Evolutionary conservation across 2,113 vertebrate genomes (phyloP), one percentile per base, ranked within the genome.

Genomic region (Dunckerocampus dactyliophorus): DNA sequence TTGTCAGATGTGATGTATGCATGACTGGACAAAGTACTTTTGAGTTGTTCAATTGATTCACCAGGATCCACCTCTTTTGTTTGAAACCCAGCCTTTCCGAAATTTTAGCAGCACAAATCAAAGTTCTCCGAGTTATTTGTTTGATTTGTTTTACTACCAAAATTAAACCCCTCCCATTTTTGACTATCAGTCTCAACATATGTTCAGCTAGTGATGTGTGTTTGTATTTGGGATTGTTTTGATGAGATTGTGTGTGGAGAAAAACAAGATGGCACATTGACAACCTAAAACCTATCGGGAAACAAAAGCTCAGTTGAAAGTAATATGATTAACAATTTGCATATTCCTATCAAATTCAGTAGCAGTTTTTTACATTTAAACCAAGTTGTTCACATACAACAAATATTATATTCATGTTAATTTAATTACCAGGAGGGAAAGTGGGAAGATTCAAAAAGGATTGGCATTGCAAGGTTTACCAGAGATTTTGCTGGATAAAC

Each of bases 71-170:
- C 9, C 3, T 50, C 7, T 54, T 53, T 20, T 64, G 37, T 43
- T 56, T 47, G 10, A 62, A 54, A 52, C 22, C 61, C 0, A 39
- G 52, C 21, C 22, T 62, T 62, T 51, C 20, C 4, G 39, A 9
- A 57, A 64, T 71, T 63, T 67, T 24, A 49, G 42, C 53, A 65
- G 7, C 22, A 55, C 20, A 46, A 71, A 61, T 15, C 11, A 49
- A 47, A 63, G 11, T 56, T 39, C 39, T 42, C 28, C 17, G 31
- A 56, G 28, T n/a, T 42, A 15, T 19, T 55, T 9, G 54, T 56
- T 56, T 56, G 54, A 43, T 42, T 56, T 56, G 54, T 31, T 56
- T 42, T 56, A 8, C 54, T 42, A 56, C 54, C 19, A 42, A 56
- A 13, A 56, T 56, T 56, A 56, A 56, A 56, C 20, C 54, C 34